A percentile compares a stretch with the other conserved stretches of the same genome.
Conservation (phyloP, 2,797 vertebrate genomes). For the Urosaurus nigricauda region DNA sequence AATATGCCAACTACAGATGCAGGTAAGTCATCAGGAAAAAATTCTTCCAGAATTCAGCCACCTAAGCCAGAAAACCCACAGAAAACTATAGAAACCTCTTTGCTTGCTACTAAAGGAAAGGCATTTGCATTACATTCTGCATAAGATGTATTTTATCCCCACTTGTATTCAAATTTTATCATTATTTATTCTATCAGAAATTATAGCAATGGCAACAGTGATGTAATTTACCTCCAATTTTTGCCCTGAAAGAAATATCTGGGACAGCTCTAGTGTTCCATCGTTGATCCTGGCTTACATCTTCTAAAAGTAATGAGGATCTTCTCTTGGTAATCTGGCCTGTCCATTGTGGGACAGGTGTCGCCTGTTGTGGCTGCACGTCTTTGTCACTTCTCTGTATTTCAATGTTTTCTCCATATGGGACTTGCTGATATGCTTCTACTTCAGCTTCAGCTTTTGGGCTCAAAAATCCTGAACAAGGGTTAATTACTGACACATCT, state of each 20-base stretch:
- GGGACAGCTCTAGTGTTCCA: conserved; percentile 79
- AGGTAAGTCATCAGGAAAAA: too few relatives aligned
- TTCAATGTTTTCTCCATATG: conserved; percentile 67
- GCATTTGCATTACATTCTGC: neutral
- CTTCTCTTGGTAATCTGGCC: conserved; percentile 53
- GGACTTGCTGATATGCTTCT: conserved; percentile 68
- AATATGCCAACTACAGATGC: too few relatives aligned
- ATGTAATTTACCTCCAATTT: conserved; percentile 74
- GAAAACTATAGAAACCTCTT: too few relatives aligned
- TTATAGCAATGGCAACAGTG: neutral
- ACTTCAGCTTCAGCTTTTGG: conserved; percentile 69
- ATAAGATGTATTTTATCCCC: neutral
- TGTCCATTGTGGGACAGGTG: conserved; percentile 43
- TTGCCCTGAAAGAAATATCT: conserved; percentile 72
- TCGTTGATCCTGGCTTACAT: conserved; percentile 63
- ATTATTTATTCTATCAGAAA: neutral
- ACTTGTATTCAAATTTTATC: neutral
- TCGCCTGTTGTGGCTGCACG: conserved; percentile 57
- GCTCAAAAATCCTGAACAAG: conserved; percentile 78
- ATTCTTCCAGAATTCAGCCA: too few relatives aligned
- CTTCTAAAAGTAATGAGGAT: conserved; percentile 50
- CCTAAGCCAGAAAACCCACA: too few relatives aligned
- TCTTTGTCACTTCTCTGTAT: conserved; percentile 59
- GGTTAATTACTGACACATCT: conserved; percentile 73
- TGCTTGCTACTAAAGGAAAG: neutral